Evolutionary conservation across 2,888 invertebrate species (phyloP), one percentile per base, ranked within the genome.

Genomic region (Pristionchus exspectatus): DNA sequence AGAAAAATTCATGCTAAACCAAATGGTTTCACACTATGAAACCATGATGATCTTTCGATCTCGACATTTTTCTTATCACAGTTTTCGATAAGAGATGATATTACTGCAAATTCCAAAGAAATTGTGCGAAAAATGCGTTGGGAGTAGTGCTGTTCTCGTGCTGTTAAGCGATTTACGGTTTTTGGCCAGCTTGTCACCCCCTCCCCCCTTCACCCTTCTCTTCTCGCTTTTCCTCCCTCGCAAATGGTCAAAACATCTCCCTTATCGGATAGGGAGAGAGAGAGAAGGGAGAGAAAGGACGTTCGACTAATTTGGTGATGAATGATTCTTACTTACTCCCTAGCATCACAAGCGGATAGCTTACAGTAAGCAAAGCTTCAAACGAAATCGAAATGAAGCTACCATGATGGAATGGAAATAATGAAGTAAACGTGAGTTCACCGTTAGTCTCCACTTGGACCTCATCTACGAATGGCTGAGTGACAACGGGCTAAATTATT

Each of bases 181-280:
- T 77, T 77, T 44, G 66, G 44, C 44, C 10, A 10, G 63, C 30
- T 72, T 12, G 33, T 72, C 30, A 2, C 30, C 18, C 69, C 69
- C 14, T 27, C 69, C 21, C 63, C 24, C n/a, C n/a, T 24, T 63
- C 63, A 18, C 63, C 24, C n/a, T n/a, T 63, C n/a, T 50, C 44
- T 50, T 69, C 69, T 21, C n/a, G 18, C 63, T 63, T 63, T 63
- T 18, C 69, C 69, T 72, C 69, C 69, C 69, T 72, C 69, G 69
- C 69, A 72, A 63, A 24, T 44, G 77, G 77, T 77, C 77, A 77
- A 77, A 77, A 77, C 77, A 77, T 77, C 44, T 44, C 44, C 77
- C 30, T n/a, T 1, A 77, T 77, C 24, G 21, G 77, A 44, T 24
- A 10, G 44, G 38, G 0, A 44, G 72, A 72, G 30, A 30, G 18